phyloP scores from a whole-genome alignment of 2,888 invertebrate species.

The Coronaproctus castanopsis region DNA sequence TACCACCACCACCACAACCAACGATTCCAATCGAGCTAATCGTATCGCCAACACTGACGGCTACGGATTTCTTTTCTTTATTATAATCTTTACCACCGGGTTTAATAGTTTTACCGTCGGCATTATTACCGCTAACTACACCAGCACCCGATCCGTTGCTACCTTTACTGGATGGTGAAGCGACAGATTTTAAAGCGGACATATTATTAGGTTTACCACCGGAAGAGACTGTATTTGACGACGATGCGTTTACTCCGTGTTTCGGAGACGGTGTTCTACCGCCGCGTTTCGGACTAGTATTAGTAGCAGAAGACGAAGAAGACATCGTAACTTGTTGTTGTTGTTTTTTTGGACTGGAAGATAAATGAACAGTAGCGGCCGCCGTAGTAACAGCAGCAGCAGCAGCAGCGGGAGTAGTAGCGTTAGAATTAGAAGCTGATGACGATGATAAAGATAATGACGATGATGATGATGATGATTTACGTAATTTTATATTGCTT shows the following conservation, averaged over 20 bases:
- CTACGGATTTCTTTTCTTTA: no score
- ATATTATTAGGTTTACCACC: conserved; percentile 59
- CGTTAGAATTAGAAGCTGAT: no score
- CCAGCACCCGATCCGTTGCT: no score
- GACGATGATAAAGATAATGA: no score
- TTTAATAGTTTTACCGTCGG: not conserved
- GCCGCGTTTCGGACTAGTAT: conserved; percentile 5
- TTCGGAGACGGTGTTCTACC: conserved; percentile 19
- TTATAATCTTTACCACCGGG: no score
- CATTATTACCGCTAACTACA: not conserved
- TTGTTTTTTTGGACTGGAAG: not conserved
- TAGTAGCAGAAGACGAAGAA: not conserved
- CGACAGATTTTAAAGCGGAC: conserved; percentile 64
- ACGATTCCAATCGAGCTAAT: no score
- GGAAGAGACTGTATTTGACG: conserved; percentile 15
- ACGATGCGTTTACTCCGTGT: conserved; percentile 18
- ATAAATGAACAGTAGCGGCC: not conserved
- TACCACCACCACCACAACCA: no score
- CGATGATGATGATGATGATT: no score
- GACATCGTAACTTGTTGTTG: not conserved
- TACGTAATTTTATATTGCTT: no score
- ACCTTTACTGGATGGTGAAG: conserved; percentile 35
- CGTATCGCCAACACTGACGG: no score
- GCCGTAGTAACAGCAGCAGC: no score
- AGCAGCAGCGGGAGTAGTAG: no score